These are phyloP conservation scores for Bos javanicus DNA, from an alignment of 2,113 vertebrate genomes.

Conservation along the genomic window DNA sequence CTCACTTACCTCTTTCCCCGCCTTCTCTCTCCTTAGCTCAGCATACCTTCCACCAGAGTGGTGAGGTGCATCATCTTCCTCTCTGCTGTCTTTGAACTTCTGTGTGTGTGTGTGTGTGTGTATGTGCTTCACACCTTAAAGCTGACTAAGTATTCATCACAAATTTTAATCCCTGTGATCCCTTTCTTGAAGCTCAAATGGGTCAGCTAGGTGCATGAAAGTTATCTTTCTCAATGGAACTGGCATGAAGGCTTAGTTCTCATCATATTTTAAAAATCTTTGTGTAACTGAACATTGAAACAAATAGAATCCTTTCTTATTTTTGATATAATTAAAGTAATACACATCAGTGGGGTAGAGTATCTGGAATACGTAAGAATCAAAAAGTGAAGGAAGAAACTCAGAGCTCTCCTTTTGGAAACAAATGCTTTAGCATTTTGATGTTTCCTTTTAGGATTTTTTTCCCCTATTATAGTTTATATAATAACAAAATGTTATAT, in stretches of 20 bases:
- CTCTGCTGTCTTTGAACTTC: neutral
- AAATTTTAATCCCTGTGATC: neutral
- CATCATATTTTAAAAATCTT: neutral
- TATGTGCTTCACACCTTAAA: neutral
- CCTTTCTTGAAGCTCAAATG: neutral
- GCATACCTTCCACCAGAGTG: neutral
- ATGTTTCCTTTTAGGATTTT: neutral
- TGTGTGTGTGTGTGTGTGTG: neutral
- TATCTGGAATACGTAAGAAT: neutral
- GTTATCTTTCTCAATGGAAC: neutral
- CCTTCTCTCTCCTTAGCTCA: neutral
- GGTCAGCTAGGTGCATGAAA: neutral
- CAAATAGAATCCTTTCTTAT: neutral
- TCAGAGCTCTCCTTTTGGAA: neutral
- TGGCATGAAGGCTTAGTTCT: neutral
- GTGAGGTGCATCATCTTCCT: neutral
- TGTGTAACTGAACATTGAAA: neutral
- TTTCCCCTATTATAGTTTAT: neutral
- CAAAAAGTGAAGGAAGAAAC: neutral
- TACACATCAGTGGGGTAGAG: neutral
- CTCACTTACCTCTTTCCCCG: accelerated
- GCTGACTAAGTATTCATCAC: neutral
- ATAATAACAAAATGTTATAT: neutral
- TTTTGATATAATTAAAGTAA: neutral
- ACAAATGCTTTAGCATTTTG: neutral